Conservation (phyloP, 2,888 invertebrate genomes). For the Amorpha juglandis region DNA sequence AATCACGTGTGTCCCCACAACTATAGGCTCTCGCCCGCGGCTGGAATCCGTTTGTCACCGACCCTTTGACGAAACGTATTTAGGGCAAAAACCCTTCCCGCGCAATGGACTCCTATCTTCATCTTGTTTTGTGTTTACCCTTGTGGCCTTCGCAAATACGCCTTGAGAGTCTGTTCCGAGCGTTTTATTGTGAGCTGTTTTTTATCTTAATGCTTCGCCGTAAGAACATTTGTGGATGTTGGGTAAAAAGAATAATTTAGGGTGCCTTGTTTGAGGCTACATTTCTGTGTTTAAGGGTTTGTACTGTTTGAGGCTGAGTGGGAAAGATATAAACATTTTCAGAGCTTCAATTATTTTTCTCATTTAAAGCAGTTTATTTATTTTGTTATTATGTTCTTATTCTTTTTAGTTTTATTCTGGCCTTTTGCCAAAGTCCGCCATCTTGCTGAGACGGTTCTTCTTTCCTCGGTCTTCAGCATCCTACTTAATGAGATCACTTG, state of each 20-base stretch:
- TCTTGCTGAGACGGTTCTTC: too few species aligned
- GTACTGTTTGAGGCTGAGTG: neutral
- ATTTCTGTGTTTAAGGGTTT: neutral
- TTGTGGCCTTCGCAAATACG: conserved; percentile 55
- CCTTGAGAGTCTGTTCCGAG: conserved; percentile 33
- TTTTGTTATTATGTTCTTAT: too few species aligned
- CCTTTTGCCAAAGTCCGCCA: too few species aligned
- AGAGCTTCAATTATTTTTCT: too few species aligned
- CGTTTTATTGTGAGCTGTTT: conserved; percentile 30
- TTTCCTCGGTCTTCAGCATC: too few species aligned
- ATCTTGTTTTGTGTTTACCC: conserved; percentile 65
- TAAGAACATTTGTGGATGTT: conserved; percentile 17
- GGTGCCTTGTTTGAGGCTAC: neutral
- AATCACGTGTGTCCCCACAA: conserved; percentile 40
- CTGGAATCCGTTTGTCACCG: conserved; percentile 71
- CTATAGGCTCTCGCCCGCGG: conserved; percentile 54
- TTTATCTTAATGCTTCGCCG: conserved; percentile 31
- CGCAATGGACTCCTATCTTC: conserved; percentile 61
- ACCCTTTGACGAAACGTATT: conserved; percentile 71
- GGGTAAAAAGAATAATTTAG: conserved; percentile 20
- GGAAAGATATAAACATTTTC: neutral
- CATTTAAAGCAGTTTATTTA: too few species aligned
- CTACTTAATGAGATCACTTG: too few species aligned
- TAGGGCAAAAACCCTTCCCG: conserved; percentile 68
- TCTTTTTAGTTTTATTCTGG: too few species aligned